Evolutionary conservation across 2,113 vertebrate species (phyloP), one percentile per base, ranked within the genome.

Genomic region (Apteryx mantelli): DNA sequence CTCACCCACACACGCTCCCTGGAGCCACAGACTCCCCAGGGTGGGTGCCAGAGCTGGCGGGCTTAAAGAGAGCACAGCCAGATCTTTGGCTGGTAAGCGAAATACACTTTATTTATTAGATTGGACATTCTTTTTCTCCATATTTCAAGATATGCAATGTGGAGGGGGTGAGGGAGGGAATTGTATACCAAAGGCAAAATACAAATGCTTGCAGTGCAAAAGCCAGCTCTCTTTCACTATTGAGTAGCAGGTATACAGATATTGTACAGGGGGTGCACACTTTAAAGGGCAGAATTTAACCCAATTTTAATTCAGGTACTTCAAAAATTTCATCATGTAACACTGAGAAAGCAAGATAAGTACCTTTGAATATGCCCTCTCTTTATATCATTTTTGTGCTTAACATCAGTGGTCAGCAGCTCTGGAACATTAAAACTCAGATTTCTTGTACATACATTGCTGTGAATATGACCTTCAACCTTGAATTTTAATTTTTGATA

Each of bases 31-130:
- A 22, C 13, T 58, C 74, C 44, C 4, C 0, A 4, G 4, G 11
- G 0, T 1, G 1, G 46, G 25, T 25, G 34, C 18, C 0, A 3
- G 40, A 28, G 53, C 34, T 50, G 42, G 9, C 4, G 25, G 25
- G 3, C 4, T 34, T 24, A 44, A 48, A 55, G 11, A 55, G 19
- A 61, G 21, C 40, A 44, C 21, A 10, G 58, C 3, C 8, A 18
- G 25, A 4, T 4, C 73, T 74, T 17, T 36, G 60, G 58, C 17
- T 44, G 30, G 25, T 20, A 13, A 1, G 20, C 18, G 26, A 34
- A 86, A 24, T 44, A 55, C 6, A 0, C 8, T 42, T 38, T 16
- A 11, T 26, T 40, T 40, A 5, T 52, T 28, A 22, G 66, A 10
- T 3, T 36, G 40, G 60, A 20, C 26, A 13, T 9, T 56, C 18